These are phyloP conservation scores for Camelus bactrianus DNA, from an alignment of 2,113 vertebrate species.

Conservation along the genomic window DNA sequence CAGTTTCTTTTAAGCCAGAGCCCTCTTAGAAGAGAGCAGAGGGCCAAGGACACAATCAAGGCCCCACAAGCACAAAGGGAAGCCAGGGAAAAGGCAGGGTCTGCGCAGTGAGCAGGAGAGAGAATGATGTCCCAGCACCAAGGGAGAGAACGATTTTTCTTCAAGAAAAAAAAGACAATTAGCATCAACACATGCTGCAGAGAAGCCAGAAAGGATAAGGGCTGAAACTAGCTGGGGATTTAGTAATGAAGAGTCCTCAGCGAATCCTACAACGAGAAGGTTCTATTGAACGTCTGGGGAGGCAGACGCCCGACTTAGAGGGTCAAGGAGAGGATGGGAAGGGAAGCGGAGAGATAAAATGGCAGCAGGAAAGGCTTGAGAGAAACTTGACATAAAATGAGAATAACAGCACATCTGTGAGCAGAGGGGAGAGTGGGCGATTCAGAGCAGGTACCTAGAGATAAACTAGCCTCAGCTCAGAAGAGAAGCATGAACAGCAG, in stretches of 20 bases:
- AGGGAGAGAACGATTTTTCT: neutral
- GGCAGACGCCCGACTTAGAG: neutral
- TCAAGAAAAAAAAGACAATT: neutral
- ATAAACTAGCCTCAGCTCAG: neutral
- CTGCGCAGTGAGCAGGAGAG: neutral
- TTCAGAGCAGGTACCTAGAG: rapidly evolving
- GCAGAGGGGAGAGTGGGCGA: neutral
- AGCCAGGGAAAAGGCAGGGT: neutral
- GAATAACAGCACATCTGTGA: neutral
- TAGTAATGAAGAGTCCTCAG: neutral
- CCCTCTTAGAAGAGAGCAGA: neutral
- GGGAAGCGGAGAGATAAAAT: neutral
- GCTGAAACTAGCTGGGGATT: neutral
- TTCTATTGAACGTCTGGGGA: neutral
- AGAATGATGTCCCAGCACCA: neutral
- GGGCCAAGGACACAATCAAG: no score
- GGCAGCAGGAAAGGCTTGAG: neutral
- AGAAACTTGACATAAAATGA: neutral
- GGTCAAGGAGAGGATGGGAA: neutral
- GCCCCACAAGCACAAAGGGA: neutral
- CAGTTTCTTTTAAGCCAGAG: neutral
- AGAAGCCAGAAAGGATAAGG: neutral
- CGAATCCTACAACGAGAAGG: neutral
- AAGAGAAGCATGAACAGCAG: neutral
- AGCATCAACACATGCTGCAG: neutral